These are phyloP conservation scores for Trichonephila clavata DNA, from an alignment of 1,140 invertebrate species.

Conservation along the genomic window DNA sequence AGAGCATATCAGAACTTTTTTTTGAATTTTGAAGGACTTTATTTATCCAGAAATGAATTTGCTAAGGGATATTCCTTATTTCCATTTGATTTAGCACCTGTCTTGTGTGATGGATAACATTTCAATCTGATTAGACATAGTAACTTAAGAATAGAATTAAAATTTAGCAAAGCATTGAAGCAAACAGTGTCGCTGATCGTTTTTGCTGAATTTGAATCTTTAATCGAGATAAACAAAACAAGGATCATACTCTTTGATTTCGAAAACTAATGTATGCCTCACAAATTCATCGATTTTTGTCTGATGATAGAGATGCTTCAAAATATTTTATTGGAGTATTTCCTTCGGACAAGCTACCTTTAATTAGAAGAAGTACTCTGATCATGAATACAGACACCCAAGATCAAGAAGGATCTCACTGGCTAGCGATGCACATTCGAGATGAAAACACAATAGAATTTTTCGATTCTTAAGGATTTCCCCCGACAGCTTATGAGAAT, in stretches of 20 bases:
- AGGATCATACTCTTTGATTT: not conserved
- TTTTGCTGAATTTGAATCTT: not conserved
- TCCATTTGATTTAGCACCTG: not conserved
- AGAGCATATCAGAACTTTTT: too few relatives aligned
- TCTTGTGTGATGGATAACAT: too few relatives aligned
- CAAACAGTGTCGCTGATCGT: not conserved
- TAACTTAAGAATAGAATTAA: not conserved
- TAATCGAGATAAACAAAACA: not conserved
- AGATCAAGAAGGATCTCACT: not conserved
- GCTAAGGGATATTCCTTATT: not conserved
- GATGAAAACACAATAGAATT: constrained; percentile 10
- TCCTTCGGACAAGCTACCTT: not conserved
- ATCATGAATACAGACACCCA: not conserved
- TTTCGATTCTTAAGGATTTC: not conserved
- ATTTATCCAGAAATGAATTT: not conserved
- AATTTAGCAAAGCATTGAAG: not conserved
- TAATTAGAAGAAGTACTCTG: not conserved
- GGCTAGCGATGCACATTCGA: not conserved
- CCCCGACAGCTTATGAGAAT: not conserved
- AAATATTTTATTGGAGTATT: constrained; percentile 6
- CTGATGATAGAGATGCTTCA: not conserved
- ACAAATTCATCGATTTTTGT: not conserved
- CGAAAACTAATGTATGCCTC: not conserved
- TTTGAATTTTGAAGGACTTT: not conserved
- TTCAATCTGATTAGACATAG: not conserved